Evolutionary conservation across 2,113 vertebrate species (phyloP), one percentile per base, ranked within the genome.

Genomic region (Leuciscus idus): DNA sequence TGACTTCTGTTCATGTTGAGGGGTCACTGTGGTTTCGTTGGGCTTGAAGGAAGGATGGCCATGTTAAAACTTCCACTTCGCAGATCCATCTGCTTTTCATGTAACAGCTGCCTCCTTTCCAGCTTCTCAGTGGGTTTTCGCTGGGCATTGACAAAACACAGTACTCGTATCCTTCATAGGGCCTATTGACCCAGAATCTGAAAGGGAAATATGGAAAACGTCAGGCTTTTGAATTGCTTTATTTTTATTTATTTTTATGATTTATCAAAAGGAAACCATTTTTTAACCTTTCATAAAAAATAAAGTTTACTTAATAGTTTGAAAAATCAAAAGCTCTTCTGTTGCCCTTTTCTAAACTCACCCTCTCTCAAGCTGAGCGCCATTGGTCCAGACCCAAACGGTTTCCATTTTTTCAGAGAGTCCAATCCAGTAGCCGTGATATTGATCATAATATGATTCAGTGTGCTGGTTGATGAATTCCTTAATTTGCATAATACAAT

Each of bases 351-450:
- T 64, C 52, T 5, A 62, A 2, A 79, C 83, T 89, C 87, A 86
- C 90, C 84, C 73, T 13, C 1, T 28, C 3, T 52, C 10, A 36
- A 89, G 83, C 2, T 9, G 1, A 10, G 62, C n/a, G 2, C 81
- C 81, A 17, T 33, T 85, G n/a, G n/a, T 46, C 87, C 89, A 91
- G 6, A 33, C 23, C 88, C 85, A 88, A 2, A 0, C 3, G 0
- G 0, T 26, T 9, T 12, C 11, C 3, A 12, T 0, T 0, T 48
- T 30, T 57, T 48, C 23, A 21, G 1, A 15, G 23, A 89, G 74
- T 64, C 89, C 78, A 43, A 88, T 90, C 89, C 89, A 91, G 89
- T 89, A 90, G 3, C 87, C 84, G 15, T 90, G 87, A 61, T 74
- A 52, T 9, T 0, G 0, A 1, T 91, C 84, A 82, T 12, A 82